These are phyloP conservation scores for Metallyticus violacea DNA, from an alignment of 2,888 invertebrate species.

Conservation along the genomic window DNA sequence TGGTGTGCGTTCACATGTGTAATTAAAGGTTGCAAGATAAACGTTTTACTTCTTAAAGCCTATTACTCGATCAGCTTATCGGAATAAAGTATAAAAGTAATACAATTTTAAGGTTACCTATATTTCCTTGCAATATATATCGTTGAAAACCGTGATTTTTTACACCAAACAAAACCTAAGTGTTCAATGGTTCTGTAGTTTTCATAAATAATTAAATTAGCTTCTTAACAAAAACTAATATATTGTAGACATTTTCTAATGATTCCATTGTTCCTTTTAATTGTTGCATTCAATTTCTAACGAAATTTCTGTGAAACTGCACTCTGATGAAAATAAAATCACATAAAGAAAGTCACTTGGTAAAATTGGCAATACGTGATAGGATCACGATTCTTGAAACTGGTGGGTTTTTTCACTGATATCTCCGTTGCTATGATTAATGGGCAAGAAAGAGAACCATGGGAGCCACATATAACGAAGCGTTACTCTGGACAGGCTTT, in stretches of 20 bases:
- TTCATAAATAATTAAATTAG: neutral
- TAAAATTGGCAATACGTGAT: neutral
- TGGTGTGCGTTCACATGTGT: no score
- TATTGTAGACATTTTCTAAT: neutral
- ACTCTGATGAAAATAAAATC: neutral
- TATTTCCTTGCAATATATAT: no score
- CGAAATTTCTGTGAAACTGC: neutral
- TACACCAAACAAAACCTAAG: no score
- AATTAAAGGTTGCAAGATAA: no score
- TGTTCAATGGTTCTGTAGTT: neutral
- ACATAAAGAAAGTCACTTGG: neutral
- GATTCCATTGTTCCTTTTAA: neutral
- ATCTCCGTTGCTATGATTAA: neutral
- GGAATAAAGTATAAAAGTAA: no score
- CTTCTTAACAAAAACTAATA: neutral
- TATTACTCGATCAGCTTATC: no score
- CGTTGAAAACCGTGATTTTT: no score
- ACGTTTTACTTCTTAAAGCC: no score
- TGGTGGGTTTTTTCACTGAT: neutral
- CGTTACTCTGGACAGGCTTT: neutral
- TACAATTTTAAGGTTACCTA: no score
- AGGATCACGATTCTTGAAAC: neutral
- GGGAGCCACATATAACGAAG: no score
- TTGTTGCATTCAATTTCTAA: neutral
- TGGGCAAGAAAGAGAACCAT: neutral